These are phyloP conservation scores for Guaruba guarouba DNA, from an alignment of 2,113 vertebrate genomes.

Conservation along the genomic window DNA sequence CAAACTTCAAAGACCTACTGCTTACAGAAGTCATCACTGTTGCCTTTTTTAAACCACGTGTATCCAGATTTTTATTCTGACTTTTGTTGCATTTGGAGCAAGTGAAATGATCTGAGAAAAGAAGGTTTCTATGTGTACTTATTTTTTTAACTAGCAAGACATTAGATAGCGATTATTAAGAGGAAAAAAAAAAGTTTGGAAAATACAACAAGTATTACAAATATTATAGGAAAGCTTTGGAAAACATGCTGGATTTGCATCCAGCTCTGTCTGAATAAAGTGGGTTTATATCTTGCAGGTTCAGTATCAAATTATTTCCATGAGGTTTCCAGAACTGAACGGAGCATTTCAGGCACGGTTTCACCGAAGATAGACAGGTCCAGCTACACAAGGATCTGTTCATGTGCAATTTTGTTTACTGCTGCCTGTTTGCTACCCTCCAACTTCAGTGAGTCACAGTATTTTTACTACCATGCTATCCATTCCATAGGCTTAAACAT, in stretches of 20 bases:
- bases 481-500: slow-evolving; percentile 51
- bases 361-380: neutral
- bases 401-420: slow-evolving; percentile 41
- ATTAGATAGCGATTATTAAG: neutral
- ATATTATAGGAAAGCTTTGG: neutral
- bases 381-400: neutral
- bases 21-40: neutral
- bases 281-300: neutral
- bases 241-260: neutral
- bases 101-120: neutral
- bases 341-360: neutral
- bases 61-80: neutral
- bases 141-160: neutral
- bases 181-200: neutral
- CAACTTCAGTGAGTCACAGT: slow-evolving; percentile 29
- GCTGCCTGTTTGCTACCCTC: slow-evolving; percentile 39
- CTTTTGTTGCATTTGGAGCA: neutral
- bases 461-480: slow-evolving; percentile 48
- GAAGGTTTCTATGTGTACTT: neutral
- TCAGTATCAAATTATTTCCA: neutral
- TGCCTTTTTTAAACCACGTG: neutral
- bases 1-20: neutral
- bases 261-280: neutral
- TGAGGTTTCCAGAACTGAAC: neutral
- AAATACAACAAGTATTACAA: neutral